Evolutionary conservation across 2,888 invertebrate genomes (phyloP), one percentile per base, ranked within the genome.

Genomic region (Aelia acuminata): DNA sequence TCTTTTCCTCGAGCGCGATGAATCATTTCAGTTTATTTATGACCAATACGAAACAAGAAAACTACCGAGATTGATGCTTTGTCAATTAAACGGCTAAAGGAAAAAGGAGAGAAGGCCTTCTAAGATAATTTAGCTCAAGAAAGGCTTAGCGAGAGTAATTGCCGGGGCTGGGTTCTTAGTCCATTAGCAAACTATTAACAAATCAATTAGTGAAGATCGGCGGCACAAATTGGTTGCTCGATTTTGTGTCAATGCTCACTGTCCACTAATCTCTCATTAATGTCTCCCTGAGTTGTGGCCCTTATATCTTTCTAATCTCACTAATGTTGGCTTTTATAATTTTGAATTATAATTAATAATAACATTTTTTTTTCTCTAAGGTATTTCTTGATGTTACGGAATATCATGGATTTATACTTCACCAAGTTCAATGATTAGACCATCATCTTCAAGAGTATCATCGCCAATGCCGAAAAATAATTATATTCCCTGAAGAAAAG

Each of bases 171-270:
- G 11, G 39, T 75, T 75, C 39, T 39, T 75, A 26, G 26, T 75
- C 39, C 35, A 75, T 75, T 75, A 70, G 70, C 70, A 70, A 43
- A 70, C 35, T 35, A 70, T 70, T 70, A 75, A 75, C 75, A 75
- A 75, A 75, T 35, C 75, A 75, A 75, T 75, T 39, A 75, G 39
- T 35, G 57, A 57, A 57, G 57, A 57, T 57, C 57, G 57, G 26
- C 1, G 57, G 26, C 57, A 57, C 57, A 26, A 13, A 57, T 57
- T 26, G 26, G n/a, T n/a, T 22, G n/a, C 53, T 53, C n/a, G n/a
- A 53, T 22, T 53, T 53, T 57, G 57, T 57, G 26, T 26, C 57
- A 57, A 26, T 26, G 57, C 57, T 57, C 2, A 11, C 57, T 26
- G 13, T 22, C 53, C 5, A 7, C 53, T 57, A 57, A 57, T 57